phyloP scores from a whole-genome alignment of 2,113 vertebrate species.

The Sinocyclocheilus grahami region DNA sequence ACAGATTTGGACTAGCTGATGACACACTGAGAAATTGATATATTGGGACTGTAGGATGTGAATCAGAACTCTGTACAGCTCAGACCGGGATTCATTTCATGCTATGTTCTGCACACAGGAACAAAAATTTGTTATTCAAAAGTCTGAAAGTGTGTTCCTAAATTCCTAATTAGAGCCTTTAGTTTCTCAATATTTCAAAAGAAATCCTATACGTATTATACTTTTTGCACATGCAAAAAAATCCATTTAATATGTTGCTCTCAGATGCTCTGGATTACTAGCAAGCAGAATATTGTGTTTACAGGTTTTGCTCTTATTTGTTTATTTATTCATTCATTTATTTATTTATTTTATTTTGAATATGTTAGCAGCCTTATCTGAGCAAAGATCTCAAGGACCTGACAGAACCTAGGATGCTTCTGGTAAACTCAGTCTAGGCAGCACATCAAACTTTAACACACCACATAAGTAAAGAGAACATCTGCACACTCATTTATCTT shows the following conservation, averaged over 20 bases:
- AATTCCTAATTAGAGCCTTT: neutral
- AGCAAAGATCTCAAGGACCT: constrained; percentile 1
- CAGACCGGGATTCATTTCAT: neutral
- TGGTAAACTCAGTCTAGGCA: neutral
- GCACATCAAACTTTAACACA: constrained; percentile 25
- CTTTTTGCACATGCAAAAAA: neutral
- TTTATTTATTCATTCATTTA: no score
- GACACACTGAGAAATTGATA: neutral
- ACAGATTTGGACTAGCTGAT: neutral
- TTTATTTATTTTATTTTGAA: neutral
- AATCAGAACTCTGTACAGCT: neutral
- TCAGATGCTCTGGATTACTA: neutral
- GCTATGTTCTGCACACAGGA: neutral
- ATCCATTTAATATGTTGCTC: neutral
- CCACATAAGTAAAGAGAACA: neutral
- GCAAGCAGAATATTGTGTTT: neutral
- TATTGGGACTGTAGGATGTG: neutral
- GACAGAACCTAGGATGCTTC: constrained; percentile 1
- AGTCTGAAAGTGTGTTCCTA: neutral
- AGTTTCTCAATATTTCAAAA: constrained; percentile 6
- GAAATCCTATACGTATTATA: neutral
- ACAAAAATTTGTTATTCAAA: neutral
- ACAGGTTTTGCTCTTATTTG: neutral
- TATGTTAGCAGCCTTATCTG: constrained; percentile 7
- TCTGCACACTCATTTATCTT: neutral